Conservation (phyloP, 2,888 invertebrate species). For the Lasioglossum leucozonium region DNA sequence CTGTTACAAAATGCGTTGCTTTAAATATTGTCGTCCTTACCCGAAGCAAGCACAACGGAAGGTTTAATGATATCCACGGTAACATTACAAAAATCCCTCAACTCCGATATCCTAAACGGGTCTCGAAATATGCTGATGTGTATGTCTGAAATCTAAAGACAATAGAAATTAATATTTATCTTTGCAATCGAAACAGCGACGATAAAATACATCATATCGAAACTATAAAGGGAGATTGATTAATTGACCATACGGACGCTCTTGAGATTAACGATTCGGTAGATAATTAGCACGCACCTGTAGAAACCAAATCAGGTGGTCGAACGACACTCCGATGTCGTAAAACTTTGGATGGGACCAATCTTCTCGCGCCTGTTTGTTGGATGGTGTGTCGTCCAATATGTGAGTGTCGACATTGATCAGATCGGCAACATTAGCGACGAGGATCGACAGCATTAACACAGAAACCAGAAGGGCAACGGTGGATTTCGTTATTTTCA, state of each 20-base stretch:
- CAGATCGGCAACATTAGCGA: conserved; percentile 89
- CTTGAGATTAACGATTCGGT: not conserved
- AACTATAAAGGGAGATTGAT: not conserved
- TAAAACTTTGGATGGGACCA: conserved; percentile 77
- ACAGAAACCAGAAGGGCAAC: conserved; percentile 87
- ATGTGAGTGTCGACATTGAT: conserved; percentile 87
- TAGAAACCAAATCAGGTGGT: conserved; percentile 91
- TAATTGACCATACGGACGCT: not conserved
- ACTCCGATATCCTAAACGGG: conserved; percentile 89
- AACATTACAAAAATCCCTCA: conserved; percentile 91
- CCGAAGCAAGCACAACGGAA: conserved; percentile 91
- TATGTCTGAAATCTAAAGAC: conserved; percentile 92
- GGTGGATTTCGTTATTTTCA: conserved; percentile 89
- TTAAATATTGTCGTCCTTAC: conserved; percentile 82
- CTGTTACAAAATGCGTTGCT: not conserved
- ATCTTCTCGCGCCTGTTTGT: conserved; percentile 48
- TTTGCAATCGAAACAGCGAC: not conserved
- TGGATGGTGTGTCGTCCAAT: conserved; percentile 57
- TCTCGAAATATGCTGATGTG: conserved; percentile 95
- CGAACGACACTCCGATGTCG: conserved; percentile 86
- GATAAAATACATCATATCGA: not conserved
- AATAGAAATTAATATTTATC: not conserved
- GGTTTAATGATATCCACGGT: conserved; percentile 91
- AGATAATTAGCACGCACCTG: conserved; percentile 86
- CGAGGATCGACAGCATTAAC: conserved; percentile 88